Evolutionary conservation across 1,140 invertebrate species (phyloP).

Genomic region (Drosophila bocki): DNA sequence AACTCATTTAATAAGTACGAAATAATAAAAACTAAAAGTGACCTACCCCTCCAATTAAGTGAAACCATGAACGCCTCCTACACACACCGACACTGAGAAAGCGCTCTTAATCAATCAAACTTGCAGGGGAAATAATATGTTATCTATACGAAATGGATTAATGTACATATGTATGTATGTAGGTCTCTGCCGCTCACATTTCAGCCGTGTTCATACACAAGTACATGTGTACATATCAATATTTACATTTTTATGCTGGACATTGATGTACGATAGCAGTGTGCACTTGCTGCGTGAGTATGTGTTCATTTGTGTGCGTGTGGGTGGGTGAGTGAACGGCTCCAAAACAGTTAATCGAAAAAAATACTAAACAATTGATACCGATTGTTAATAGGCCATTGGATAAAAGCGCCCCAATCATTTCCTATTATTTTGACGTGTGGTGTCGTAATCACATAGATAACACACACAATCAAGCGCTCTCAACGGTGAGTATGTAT

Average conservation of each 20-base stretch:
- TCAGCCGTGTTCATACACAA: conserved; percentile 15
- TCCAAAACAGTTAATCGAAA: conserved; percentile 34
- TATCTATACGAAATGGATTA: conserved; percentile 37
- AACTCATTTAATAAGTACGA: neutral
- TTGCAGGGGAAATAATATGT: conserved; percentile 13
- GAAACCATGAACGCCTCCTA: neutral
- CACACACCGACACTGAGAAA: conserved; percentile 5
- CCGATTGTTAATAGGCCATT: conserved; percentile 47
- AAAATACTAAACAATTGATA: conserved; percentile 50
- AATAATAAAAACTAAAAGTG: conserved; percentile 8
- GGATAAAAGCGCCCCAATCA: conserved; percentile 42
- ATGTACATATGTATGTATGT: conserved; percentile 9
- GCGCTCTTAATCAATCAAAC: conserved; percentile 28
- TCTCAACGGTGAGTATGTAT: conserved; percentile 28
- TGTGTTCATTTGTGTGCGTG: neutral
- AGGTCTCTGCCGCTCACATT: conserved; percentile 38
- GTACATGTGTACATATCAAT: conserved; percentile 41
- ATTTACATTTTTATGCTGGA: conserved; percentile 39
- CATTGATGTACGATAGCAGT: conserved; percentile 31
- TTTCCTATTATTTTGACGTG: conserved; percentile 60
- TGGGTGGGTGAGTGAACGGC: conserved; percentile 25
- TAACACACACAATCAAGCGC: conserved; percentile 31
- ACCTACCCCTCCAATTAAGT: conserved; percentile 11
- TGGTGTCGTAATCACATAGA: conserved; percentile 71
- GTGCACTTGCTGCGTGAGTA: neutral